Percentiles rank a stretch among this genome's conserved stretches.
These are phyloP conservation scores for Pelobates cultripes DNA, from an alignment of 2,797 vertebrate genomes.

Conservation along the genomic window DNA sequence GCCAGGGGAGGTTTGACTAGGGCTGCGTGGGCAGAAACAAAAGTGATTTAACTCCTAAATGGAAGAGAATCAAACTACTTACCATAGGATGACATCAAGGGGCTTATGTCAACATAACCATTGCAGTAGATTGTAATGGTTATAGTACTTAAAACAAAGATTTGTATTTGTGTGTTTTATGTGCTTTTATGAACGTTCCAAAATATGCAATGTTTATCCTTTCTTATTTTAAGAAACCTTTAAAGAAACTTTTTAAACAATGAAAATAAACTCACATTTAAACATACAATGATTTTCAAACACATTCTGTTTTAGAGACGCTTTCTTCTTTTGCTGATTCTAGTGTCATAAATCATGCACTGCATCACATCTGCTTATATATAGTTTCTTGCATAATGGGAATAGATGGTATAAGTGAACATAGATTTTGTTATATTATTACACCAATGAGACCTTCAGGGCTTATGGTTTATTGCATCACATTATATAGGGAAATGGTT, in stretches of 20 bases:
- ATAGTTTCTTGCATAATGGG: neutral
- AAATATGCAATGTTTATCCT: too few relatives aligned
- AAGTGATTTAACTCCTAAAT: too few relatives aligned
- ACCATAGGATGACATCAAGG: too few relatives aligned
- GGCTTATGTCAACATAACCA: too few relatives aligned
- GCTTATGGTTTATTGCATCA: neutral
- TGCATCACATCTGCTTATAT: slow-evolving; percentile 16
- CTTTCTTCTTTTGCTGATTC: neutral
- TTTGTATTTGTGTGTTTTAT: too few relatives aligned
- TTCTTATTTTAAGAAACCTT: too few relatives aligned
- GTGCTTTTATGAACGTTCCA: too few relatives aligned
- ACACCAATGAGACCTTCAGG: neutral
- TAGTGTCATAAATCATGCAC: neutral
- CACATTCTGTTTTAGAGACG: neutral
- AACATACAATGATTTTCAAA: neutral
- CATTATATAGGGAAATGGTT: neutral
- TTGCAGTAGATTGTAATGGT: too few relatives aligned
- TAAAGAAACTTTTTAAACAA: neutral
- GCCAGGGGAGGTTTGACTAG: too few relatives aligned
- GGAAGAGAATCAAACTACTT: too few relatives aligned
- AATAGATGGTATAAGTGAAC: neutral
- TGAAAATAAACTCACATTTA: neutral
- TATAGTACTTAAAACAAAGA: too few relatives aligned
- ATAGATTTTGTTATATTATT: neutral
- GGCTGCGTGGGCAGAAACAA: too few relatives aligned